These are phyloP conservation scores for Geodia barretti DNA, from an alignment of 37 sponge, comb jelly and placozoan genomes.

Conservation along the genomic window DNA sequence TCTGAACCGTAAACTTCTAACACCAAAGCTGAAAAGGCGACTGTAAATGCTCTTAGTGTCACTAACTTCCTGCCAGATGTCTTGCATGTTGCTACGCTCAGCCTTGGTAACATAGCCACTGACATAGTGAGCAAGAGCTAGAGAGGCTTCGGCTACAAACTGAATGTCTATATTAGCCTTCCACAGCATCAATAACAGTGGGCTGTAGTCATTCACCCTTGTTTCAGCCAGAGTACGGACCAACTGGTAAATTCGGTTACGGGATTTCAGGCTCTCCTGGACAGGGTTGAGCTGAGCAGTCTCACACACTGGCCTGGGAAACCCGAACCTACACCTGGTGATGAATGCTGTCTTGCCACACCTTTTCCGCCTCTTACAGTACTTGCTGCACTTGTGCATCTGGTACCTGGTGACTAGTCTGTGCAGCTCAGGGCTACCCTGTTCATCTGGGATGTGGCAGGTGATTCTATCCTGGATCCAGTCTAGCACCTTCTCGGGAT, in stretches of 20 bases:
- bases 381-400: too few relatives aligned
- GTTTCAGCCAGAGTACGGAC: constrained; percentile 11
- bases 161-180: constrained; percentile 62
- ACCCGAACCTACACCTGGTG: constrained; percentile 50
- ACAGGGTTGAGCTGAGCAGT: constrained; percentile 24
- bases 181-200: constrained; percentile 49
- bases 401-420: constrained; percentile 42
- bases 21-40: constrained; percentile 41
- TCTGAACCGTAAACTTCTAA: constrained; percentile 15
- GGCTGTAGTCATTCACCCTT: constrained; percentile 65
- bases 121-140: constrained; percentile 53
- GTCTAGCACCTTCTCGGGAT: not conserved
- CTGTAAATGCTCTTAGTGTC: constrained; percentile 21
- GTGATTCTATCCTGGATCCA: constrained; percentile 52
- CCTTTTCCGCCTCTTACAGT: too few relatives aligned
- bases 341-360: too few relatives aligned
- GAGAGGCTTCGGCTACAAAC: constrained; percentile 42
- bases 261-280: constrained; percentile 23
- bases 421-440: constrained; percentile 48
- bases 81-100: constrained; percentile 56
- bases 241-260: constrained; percentile 36
- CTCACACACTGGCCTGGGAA: constrained; percentile 24
- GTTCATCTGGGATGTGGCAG: constrained; percentile 53
- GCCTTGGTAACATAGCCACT: constrained; percentile 65
- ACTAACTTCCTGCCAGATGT: constrained; percentile 41